These are phyloP conservation scores for Calameuta pallipes DNA, from an alignment of 2,888 invertebrate genomes.

Conservation along the genomic window DNA sequence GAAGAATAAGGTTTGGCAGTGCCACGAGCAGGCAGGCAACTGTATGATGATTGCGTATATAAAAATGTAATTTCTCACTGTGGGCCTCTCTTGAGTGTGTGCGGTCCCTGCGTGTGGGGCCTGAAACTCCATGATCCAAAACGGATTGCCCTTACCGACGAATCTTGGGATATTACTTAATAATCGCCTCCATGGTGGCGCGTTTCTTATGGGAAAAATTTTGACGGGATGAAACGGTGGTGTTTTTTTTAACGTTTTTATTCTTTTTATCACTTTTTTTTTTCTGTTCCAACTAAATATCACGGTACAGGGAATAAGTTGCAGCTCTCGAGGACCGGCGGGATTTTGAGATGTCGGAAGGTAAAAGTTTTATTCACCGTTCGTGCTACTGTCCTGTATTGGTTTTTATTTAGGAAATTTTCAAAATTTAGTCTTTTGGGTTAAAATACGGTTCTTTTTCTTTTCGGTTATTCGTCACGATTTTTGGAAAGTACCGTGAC, in stretches of 20 bases:
- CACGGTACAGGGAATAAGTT: too few relatives aligned
- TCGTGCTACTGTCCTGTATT: not conserved
- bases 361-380: too few relatives aligned
- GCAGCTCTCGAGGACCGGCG: too few relatives aligned
- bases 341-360: too few relatives aligned
- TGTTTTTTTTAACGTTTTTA: too few relatives aligned
- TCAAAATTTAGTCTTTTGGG: conserved; percentile 50
- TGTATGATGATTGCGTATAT: conserved; percentile 47
- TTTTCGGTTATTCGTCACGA: conserved; percentile 30
- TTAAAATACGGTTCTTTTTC: conserved; percentile 53
- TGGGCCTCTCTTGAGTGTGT: conserved; percentile 31
- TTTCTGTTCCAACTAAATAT: too few relatives aligned
- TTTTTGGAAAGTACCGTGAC: too few relatives aligned
- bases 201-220: not conserved
- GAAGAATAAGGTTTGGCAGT: too few relatives aligned
- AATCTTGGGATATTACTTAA: conserved; percentile 10
- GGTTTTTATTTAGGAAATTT: conserved; percentile 9
- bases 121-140: conserved; percentile 33
- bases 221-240: not conserved
- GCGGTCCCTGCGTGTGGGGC: conserved; percentile 44
- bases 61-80: conserved; percentile 55
- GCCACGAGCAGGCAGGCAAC: conserved; percentile 2
- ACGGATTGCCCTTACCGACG: conserved; percentile 1
- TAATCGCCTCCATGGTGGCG: not conserved
- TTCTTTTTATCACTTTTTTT: too few relatives aligned